Conservation (phyloP, 2,797 vertebrate genomes). For the Anableps anableps region DNA sequence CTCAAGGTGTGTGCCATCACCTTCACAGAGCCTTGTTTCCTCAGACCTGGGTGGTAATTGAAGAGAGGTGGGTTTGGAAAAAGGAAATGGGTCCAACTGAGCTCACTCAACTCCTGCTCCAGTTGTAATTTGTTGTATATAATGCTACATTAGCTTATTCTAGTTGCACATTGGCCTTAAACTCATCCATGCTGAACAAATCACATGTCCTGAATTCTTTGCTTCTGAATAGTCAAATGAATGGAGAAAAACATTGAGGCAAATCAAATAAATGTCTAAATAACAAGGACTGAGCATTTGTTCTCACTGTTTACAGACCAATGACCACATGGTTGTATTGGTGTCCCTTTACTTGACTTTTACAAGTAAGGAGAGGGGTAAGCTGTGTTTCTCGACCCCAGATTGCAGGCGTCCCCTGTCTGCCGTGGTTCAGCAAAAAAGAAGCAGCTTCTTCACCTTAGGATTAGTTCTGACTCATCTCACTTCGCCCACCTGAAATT, state of each 20-base stretch:
- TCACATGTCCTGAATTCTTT: constrained; percentile 25
- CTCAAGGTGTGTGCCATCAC: constrained; percentile 46
- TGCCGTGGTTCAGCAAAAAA: constrained; percentile 32
- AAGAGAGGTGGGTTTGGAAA: constrained; percentile 34
- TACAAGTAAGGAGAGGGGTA: constrained; percentile 38
- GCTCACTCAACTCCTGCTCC: constrained; percentile 33
- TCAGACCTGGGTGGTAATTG: constrained; percentile 46
- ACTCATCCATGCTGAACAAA: constrained; percentile 36
- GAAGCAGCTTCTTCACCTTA: constrained; percentile 56
- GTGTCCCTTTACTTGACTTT: constrained; percentile 58
- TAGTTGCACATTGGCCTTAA: constrained; percentile 25
- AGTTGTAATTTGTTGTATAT: constrained; percentile 54
- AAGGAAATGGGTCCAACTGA: constrained; percentile 48
- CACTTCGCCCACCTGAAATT: constrained; percentile 52
- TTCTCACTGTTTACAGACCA: constrained; percentile 50
- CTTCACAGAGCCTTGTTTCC: constrained; percentile 46
- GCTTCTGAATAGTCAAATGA: constrained; percentile 1
- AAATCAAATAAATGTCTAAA: constrained; percentile 37
- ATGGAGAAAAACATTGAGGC: constrained; percentile 27
- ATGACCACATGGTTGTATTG: constrained; percentile 36
- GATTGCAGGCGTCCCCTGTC: constrained; percentile 39
- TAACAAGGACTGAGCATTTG: constrained; percentile 41
- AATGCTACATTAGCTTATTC: constrained; percentile 50
- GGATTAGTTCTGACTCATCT: constrained; percentile 71
- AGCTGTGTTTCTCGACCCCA: constrained; percentile 38